Conservation (phyloP, 2,797 vertebrate species). For the Rhabdomys pumilio region DNA sequence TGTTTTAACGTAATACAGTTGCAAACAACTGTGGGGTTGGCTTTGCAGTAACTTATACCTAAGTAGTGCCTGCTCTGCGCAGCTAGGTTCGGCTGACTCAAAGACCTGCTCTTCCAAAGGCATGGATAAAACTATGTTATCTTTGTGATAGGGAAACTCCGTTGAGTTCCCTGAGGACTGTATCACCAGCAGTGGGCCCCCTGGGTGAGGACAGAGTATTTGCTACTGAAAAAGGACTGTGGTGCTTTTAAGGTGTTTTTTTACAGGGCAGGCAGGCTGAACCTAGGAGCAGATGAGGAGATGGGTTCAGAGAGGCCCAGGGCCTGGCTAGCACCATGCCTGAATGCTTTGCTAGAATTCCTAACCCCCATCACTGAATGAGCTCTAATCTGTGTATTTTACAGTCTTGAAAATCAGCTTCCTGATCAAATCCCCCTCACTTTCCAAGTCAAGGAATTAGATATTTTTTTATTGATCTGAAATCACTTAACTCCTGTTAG, state of each 20-base stretch:
- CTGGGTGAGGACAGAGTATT: constrained; percentile 92
- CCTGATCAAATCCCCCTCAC: too few relatives aligned
- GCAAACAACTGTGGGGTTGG: constrained; percentile 94
- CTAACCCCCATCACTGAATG: constrained; percentile 94
- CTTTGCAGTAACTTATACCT: constrained; percentile 82
- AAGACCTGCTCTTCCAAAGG: constrained; percentile 94
- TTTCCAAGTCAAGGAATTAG: constrained; percentile 53
- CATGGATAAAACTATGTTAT: constrained; percentile 92
- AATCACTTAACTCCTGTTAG: constrained; percentile 16
- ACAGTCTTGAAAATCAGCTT: constrained; percentile 92
- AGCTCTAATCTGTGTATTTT: constrained; percentile 93
- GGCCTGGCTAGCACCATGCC: constrained; percentile 89
- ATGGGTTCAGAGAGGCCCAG: not conserved
- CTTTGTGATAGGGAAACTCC: constrained; percentile 87
- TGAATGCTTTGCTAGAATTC: constrained; percentile 94
- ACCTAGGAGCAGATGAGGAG: not conserved
- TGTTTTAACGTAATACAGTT: constrained; percentile 96
- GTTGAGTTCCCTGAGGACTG: constrained; percentile 93
- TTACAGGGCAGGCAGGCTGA: constrained; percentile 88
- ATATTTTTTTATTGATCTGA: constrained; percentile 77
- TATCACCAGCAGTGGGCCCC: constrained; percentile 94
- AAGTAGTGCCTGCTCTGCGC: not conserved
- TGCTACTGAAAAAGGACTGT: constrained; percentile 91
- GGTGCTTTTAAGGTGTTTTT: constrained; percentile 95
- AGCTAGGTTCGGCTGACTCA: constrained; percentile 91